phyloP scores from a whole-genome alignment of 2,113 vertebrate genomes.

The Chinchilla lanigera region DNA sequence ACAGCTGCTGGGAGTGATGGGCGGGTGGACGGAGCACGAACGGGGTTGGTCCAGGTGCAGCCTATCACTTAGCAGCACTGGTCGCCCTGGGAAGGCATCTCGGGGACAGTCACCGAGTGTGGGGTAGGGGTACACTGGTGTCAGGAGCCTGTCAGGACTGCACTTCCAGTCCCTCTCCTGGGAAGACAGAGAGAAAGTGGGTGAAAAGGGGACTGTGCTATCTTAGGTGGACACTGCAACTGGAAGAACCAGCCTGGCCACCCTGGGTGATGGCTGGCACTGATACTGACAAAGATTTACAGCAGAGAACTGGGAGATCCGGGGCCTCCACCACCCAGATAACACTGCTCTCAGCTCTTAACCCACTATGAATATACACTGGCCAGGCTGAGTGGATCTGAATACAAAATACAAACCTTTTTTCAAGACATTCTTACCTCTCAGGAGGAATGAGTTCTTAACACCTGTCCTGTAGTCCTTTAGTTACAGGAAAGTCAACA shows the following conservation, averaged over 20 bases:
- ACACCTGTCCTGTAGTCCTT: neutral
- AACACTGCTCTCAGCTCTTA: neutral
- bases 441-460: neutral
- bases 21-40: neutral
- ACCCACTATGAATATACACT: neutral
- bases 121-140: neutral
- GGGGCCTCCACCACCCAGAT: neutral
- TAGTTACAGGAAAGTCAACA: neutral
- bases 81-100: neutral
- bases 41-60: neutral
- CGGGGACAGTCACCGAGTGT: neutral
- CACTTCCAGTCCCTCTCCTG: neutral
- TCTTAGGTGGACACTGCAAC: neutral
- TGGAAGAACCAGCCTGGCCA: constrained; percentile 52
- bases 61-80: neutral
- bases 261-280: neutral
- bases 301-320: neutral
- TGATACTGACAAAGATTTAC: constrained; percentile 58
- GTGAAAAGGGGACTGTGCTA: neutral
- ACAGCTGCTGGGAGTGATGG: neutral
- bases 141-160: neutral
- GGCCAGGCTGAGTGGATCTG: neutral
- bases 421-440: neutral
- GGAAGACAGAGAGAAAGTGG: constrained; percentile 49
- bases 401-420: neutral